phyloP scores from a whole-genome alignment of 2,113 vertebrate species.

The Scopus umbretta region DNA sequence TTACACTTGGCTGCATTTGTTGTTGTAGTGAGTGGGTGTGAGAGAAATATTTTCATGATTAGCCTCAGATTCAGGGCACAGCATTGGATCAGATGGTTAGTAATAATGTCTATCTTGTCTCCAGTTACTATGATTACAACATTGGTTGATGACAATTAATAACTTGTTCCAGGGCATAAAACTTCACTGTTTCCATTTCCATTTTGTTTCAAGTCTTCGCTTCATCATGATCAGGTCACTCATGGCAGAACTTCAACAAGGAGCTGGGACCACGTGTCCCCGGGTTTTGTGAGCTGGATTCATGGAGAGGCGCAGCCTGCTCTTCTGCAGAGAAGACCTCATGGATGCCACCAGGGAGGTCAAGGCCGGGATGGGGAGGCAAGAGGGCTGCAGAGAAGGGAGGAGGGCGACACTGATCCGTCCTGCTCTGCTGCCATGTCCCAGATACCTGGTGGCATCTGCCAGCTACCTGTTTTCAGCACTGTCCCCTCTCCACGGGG shows the following conservation, averaged over 20 bases:
- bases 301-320: neutral
- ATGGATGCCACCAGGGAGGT: neutral
- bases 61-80: neutral
- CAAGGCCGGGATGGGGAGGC: accelerated
- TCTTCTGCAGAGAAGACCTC: neutral
- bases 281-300: neutral
- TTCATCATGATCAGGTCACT: neutral
- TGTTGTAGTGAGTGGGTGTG: slow-evolving; percentile 45
- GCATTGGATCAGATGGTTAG: neutral
- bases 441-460: neutral
- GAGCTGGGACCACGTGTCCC: accelerated
- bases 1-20: slow-evolving; percentile 23
- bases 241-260: neutral
- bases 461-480: neutral
- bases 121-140: neutral
- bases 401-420: neutral
- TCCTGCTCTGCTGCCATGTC: neutral
- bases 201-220: neutral
- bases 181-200: neutral
- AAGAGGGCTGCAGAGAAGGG: neutral
- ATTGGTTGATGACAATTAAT: neutral
- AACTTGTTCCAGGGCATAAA: slow-evolving; percentile 9
- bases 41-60: slow-evolving; percentile 49
- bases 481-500: neutral
- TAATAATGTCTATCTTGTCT: slow-evolving; percentile 19